A percentile compares a stretch with the other conserved stretches of the same genome.
Conservation (phyloP, 2,888 invertebrate species). For the Cantharis lateralis region DNA sequence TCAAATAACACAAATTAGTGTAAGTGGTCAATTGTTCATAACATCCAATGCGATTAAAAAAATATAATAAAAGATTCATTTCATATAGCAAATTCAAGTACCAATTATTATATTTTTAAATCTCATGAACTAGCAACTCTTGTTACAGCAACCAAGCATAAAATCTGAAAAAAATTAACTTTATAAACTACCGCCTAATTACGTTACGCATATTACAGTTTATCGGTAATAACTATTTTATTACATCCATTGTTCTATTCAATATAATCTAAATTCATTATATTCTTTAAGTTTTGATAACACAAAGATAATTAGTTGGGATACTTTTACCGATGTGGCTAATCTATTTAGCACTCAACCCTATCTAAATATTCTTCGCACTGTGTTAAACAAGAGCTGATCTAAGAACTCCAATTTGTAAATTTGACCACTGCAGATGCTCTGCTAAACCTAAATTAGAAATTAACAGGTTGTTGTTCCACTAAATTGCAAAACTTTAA, state of each 20-base stretch:
- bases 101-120: not conserved
- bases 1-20: not conserved
- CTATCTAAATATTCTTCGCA: not conserved
- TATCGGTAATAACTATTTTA: not conserved
- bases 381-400: not conserved
- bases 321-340: not conserved
- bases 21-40: not conserved
- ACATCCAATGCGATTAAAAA: not conserved
- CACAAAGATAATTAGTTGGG: not conserved
- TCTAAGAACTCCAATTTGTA: not conserved
- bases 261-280: not conserved
- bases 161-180: not conserved
- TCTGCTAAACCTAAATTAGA: not conserved
- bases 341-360: not conserved
- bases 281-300: not conserved
- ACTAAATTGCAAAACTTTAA: not conserved
- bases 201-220: constrained; percentile 3
- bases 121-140: not conserved
- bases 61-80: not conserved
- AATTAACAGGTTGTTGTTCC: not conserved
- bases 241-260: not conserved
- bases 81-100: not conserved
- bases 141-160: not conserved
- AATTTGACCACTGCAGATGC: not conserved
- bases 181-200: not conserved